Base-by-base conservation (phyloP, 2,113 vertebrate genomes). In the Malaclemys terrapin region DNA sequence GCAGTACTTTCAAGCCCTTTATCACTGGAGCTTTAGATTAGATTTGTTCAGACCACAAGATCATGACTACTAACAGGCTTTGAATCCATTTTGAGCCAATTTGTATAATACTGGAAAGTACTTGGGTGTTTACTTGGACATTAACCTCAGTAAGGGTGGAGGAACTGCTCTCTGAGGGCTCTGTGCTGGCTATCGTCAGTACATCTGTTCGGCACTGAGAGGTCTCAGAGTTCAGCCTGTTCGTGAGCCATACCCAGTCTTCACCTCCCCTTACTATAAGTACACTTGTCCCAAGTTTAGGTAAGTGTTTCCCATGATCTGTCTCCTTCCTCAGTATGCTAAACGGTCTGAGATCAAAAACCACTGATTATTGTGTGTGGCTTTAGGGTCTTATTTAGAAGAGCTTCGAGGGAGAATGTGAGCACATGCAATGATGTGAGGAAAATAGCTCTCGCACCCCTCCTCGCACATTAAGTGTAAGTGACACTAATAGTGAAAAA, bases 201-300 rank as follows among this genome's bases (percentile, higher is more conserved):
- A 50, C 10, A n/a, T 25, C 47, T 45, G 24, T 27, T 65, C 10
- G 53, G 85, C 25, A 24, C 25, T 24, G 38, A n/a, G 72, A 52
- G 27, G 17, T 81, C 47, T 8, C 81, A 35, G 20, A 50, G 50
- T 29, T 47, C 17, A 47, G 84, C 31, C 42, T 10, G 1, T 11
- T 49, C 22, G 35, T 0, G 1, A 35, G 49, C 47, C 38, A 2
- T 8, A 53, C 8, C 42, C 45, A 59, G n/a, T 6, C 9, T 24
- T 38, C 2, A 0, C 53, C 9, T 14, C 29, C 31, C n/a, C 49
- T 57, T 5, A 38, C n/a, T 1, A 0, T 22, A 22, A 47, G 45
- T 22, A 45, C 50, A 53, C 79, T 57, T 35, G 17, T 7, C 16
- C 5, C 2, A n/a, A 20, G 7, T 35, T 82, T 31, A 82, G 35